Evolutionary conservation across 2,113 vertebrate genomes (phyloP), one percentile per base, ranked within the genome.

Genomic region (Pogona vitticeps): DNA sequence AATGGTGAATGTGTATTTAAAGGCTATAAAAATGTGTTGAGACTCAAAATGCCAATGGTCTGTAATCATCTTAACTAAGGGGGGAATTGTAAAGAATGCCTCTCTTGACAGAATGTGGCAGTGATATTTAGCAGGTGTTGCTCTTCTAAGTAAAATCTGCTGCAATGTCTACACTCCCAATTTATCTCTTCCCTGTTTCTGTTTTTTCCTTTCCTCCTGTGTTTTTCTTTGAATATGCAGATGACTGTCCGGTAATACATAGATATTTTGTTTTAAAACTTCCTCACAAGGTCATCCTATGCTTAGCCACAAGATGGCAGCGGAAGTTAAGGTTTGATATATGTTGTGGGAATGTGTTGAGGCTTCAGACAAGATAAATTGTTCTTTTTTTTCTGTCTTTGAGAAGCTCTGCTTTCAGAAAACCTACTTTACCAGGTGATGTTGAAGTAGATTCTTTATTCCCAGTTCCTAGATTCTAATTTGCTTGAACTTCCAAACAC

Each of bases 231-330:
- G 33, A 6, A 52, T 58, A 31, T 12, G 3, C 1, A 58, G 8
- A 58, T 6, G 7, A 36, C 58, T 36, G 26, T 23, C 31, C 61
- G 21, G 61, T 42, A 65, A 46, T 20, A 63, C 12, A 31, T 76
- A 59, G 14, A 17, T 68, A 68, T 82, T 56, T 75, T 40, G 70
- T 73, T 86, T 58, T 79, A 40, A 72, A 61, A 17, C 10, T 84
- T 79, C 90, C 68, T 18, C 83, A 88, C 79, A 88, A 15, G 52
- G 46, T 40, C 58, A 63, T 88, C 76, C 67, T 26, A 59, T 59
- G 0, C 0, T 89, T 95, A 93, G 85, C 95, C 95, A 95, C 95
- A 94, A 95, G 95, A 93, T 95, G 95, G 95, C 95, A 95, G 94
- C 94, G 93, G 86, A 92, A 76, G 8, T 92, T 93, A 90, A 90